Evolutionary conservation across 2,113 vertebrate genomes (phyloP).

Genomic region (Pholis gunnellus): DNA sequence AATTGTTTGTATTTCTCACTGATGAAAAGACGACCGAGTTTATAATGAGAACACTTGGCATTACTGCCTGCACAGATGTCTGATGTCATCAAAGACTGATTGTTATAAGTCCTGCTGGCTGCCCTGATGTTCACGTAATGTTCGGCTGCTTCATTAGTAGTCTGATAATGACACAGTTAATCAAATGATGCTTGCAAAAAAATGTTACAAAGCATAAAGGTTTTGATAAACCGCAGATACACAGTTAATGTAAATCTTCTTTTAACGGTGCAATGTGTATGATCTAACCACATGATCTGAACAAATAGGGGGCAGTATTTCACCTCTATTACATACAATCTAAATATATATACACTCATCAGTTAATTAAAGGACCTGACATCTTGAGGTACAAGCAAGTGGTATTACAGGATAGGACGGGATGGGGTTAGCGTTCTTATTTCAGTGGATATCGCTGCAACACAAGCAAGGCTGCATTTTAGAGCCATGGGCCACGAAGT

Average conservation of each 20-base stretch:
- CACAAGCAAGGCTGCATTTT: background rate
- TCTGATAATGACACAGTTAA: slow-evolving; percentile 57
- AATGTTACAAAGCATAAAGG: background rate
- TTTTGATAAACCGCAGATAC: background rate
- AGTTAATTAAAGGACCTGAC: background rate
- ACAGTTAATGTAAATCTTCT: background rate
- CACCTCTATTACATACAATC: background rate
- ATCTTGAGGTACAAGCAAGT: background rate
- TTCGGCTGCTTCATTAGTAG: slow-evolving; percentile 60
- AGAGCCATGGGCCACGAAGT: no score
- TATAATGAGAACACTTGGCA: slow-evolving; percentile 62
- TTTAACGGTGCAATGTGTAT: background rate
- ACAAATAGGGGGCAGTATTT: background rate
- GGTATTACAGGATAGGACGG: background rate
- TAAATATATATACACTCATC: background rate
- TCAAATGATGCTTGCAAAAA: slow-evolving; percentile 47
- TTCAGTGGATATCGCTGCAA: background rate
- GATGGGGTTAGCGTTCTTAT: background rate
- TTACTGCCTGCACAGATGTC: slow-evolving; percentile 66
- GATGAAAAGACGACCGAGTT: slow-evolving; percentile 50
- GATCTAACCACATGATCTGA: background rate
- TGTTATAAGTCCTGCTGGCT: slow-evolving; percentile 65
- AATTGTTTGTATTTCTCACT: slow-evolving; percentile 71
- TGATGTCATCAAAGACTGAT: slow-evolving; percentile 75
- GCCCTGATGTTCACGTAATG: slow-evolving; percentile 63